Conservation (phyloP, 2,113 vertebrate species). For the Dasyornis broadbenti region DNA sequence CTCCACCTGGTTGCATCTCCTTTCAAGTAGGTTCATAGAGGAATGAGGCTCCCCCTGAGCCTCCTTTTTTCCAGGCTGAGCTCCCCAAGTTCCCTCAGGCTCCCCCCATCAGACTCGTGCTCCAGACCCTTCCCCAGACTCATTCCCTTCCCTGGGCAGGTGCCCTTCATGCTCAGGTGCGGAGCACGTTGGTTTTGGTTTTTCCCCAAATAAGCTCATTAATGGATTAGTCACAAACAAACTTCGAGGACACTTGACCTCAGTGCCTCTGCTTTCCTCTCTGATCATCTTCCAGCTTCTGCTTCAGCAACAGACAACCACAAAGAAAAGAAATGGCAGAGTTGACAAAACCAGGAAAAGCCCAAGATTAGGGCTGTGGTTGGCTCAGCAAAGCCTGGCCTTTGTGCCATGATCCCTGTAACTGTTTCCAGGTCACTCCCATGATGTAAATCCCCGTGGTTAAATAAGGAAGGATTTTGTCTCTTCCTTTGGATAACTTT, state of each 20-base stretch:
- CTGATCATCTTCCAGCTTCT: conserved; percentile 66
- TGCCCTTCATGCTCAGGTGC: conserved; percentile 26
- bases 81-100: not conserved
- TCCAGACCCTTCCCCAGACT: not conserved
- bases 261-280: conserved; percentile 41
- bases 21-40: not conserved
- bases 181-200: conserved; percentile 45
- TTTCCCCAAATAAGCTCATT: conserved; percentile 51
- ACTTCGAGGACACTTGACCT: conserved; percentile 60
- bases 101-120: not conserved
- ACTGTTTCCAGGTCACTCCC: conserved; percentile 15
- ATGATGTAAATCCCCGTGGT: not conserved
- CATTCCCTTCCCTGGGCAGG: not conserved
- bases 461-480: not conserved
- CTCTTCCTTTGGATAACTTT: not conserved
- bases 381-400: not conserved
- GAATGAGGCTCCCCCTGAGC: not conserved
- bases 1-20: accelerated
- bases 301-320: conserved; percentile 49
- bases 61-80: not conserved
- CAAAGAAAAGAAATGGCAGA: conserved; percentile 52
- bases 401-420: not conserved
- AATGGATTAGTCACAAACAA: conserved; percentile 59
- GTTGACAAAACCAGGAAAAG: conserved; percentile 22
- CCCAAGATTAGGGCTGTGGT: not conserved